phyloP scores from a whole-genome alignment of 2,797 vertebrate genomes.

The Luscinia megarhynchos region DNA sequence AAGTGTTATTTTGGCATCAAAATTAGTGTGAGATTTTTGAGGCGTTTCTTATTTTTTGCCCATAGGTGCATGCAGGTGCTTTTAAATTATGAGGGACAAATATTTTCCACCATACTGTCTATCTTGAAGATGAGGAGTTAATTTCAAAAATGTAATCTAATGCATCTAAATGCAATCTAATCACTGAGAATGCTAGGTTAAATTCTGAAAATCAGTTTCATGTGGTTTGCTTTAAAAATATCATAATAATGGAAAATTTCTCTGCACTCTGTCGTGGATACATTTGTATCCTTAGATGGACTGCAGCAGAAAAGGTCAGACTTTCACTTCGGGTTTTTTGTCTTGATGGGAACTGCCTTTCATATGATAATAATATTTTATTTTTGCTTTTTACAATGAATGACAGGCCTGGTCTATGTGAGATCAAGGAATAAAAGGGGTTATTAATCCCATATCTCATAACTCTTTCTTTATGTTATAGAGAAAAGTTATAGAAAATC shows the following conservation, averaged over 20 bases:
- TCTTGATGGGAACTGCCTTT: neutral
- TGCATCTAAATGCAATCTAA: neutral
- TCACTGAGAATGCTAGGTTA: neutral
- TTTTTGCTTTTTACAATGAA: neutral
- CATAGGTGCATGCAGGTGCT: neutral
- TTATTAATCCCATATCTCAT: neutral
- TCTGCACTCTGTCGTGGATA: neutral
- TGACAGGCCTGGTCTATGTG: neutral
- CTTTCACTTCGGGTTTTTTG: neutral
- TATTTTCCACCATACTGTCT: neutral
- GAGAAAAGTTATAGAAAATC: neutral
- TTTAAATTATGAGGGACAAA: neutral
- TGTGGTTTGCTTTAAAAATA: neutral
- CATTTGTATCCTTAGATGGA: neutral
- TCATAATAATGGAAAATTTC: neutral
- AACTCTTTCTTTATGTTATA: neutral
- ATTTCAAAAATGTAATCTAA: neutral
- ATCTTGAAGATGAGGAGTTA: neutral
- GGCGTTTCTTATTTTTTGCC: neutral
- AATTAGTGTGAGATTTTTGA: neutral
- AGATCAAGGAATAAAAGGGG: neutral
- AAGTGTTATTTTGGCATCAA: neutral
- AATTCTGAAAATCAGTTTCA: neutral
- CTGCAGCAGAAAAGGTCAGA: neutral
- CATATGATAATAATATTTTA: neutral